Evolutionary conservation across 2,888 invertebrate species (phyloP), one percentile per base, ranked within the genome.

Genomic region (Campoplex nolae): DNA sequence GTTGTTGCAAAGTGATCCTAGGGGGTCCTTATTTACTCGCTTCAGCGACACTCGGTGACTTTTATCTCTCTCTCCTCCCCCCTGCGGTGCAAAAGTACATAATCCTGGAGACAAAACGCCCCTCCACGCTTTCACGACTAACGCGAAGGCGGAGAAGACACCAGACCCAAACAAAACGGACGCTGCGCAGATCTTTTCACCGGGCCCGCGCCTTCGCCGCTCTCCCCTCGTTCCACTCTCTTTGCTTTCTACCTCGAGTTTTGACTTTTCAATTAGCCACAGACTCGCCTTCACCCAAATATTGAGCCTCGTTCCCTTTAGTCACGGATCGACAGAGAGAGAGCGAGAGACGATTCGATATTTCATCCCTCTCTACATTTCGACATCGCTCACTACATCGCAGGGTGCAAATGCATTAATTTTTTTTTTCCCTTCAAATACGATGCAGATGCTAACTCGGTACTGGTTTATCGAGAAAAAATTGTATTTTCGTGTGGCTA

Each of bases 181-280:
- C 32, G 32, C 62, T 62, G 42, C 48, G 16, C n/a, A 23, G 23
- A 23, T 23, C 78, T 80, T 80, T 71, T 80, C 67, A 73, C 23
- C 65, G n/a, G 28, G n/a, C 45, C 58, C 38, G 71, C 42, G 48
- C 82, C 45, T 89, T 85, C 79, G 71, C 85, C 79, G 71, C 84
- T 89, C 74, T 73, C 80, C 84, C 78, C 85, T 71, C 79, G 82
- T 88, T 85, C 84, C 74, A 65, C n/a, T 86, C 79, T 82, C 82
- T 42, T 84, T 75, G 68, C 18, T 86, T 71, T 79, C 81, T 67
- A 54, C 79, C 85, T 85, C 85, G 73, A 92, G 93, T 93, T 93
- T 93, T 94, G 93, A 94, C 93, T 93, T 93, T 93, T 93, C 93
- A 93, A 94, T 94, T 93, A 93, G 93, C 93, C 93, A 93, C 93